Conservation (phyloP, 1,140 invertebrate genomes). For the Eupeodes corollae region DNA sequence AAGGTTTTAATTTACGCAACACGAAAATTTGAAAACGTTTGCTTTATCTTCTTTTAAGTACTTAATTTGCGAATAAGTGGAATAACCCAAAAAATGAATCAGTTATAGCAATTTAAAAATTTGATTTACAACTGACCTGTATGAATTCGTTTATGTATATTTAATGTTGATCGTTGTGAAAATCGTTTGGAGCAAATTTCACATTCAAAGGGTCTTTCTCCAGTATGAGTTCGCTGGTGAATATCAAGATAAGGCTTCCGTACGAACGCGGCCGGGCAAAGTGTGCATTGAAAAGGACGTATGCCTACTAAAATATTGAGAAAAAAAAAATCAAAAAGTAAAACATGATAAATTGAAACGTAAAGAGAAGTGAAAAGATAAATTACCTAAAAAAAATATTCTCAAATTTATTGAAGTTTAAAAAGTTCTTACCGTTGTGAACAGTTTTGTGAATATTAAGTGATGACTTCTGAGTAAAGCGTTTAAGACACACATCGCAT, state of each 20-base stretch:
- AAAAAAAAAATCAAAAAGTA: neutral
- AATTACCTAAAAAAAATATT: too few species aligned
- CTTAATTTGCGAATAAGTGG: too few species aligned
- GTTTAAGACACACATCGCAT: conserved; percentile 42
- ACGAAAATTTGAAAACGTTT: too few species aligned
- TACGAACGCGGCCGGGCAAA: conserved; percentile 51
- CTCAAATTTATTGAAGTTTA: too few species aligned
- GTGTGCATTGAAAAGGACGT: conserved; percentile 52
- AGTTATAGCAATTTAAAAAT: too few species aligned
- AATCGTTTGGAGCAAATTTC: conserved; percentile 53
- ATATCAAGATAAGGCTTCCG: conserved; percentile 57
- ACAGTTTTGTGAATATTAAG: conserved; percentile 55
- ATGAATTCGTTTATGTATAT: conserved; percentile 71
- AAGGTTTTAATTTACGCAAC: too few species aligned
- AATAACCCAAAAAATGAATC: too few species aligned
- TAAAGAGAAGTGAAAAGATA: too few species aligned
- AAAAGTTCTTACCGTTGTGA: too few species aligned
- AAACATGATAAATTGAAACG: too few species aligned
- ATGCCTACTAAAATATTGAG: conserved; percentile 29
- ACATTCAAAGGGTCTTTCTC: conserved; percentile 61
- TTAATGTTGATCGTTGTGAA: conserved; percentile 59
- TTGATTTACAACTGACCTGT: conserved; percentile 41
- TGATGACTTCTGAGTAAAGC: conserved; percentile 57
- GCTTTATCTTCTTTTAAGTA: too few species aligned
- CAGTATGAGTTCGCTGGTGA: conserved; percentile 66